Evolutionary conservation across 1,140 invertebrate species (phyloP).

Genomic region (Saxidomus purpurata): DNA sequence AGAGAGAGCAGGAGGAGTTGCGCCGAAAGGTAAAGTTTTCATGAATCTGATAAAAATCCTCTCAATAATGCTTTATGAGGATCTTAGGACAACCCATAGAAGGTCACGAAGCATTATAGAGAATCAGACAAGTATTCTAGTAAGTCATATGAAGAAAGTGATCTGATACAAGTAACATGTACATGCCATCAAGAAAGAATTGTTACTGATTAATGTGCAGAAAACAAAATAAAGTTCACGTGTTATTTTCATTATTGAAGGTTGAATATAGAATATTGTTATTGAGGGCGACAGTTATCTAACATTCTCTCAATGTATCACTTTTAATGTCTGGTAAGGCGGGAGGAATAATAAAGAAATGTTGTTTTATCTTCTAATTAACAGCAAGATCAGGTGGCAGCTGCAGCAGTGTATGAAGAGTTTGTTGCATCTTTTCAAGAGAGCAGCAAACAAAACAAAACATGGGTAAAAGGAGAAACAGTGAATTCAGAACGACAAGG

Average conservation of each 20-base stretch:
- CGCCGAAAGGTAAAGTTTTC: conserved; percentile 91
- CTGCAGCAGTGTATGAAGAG: conserved; percentile 95
- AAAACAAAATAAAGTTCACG: not conserved
- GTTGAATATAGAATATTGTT: no score
- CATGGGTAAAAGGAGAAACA: conserved; percentile 98
- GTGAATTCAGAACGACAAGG: conserved; percentile 91
- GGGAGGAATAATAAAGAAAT: no score
- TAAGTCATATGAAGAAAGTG: no score
- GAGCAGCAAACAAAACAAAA: conserved; percentile 92
- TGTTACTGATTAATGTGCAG: not conserved
- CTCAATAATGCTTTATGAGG: no score
- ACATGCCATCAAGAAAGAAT: no score
- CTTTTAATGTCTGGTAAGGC: not conserved
- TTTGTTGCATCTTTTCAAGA: conserved; percentile 99
- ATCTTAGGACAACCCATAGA: no score
- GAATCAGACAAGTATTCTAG: no score
- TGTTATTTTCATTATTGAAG: not conserved
- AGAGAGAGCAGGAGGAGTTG: conserved; percentile 95
- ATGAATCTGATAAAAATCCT: not conserved
- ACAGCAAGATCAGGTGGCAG: conserved; percentile 92
- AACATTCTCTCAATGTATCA: not conserved
- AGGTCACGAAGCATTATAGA: no score
- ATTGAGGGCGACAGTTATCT: no score
- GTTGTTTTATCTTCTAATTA: no score
- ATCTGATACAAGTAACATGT: no score